phyloP scores from a whole-genome alignment of 2,888 invertebrate species.

The Trachelus iudaicus region DNA sequence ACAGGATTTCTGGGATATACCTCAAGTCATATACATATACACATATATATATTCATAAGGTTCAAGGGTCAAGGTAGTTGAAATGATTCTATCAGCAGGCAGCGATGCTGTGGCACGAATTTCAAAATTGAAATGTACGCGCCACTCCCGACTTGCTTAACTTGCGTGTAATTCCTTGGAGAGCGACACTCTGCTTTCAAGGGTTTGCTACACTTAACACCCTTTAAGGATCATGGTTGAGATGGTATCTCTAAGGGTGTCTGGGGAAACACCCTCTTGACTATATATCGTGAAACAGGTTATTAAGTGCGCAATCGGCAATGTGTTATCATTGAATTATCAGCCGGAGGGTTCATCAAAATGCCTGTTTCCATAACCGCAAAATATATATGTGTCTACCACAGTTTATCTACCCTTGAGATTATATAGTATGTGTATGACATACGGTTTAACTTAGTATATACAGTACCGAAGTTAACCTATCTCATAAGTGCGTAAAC shows the following conservation, averaged over 20 bases:
- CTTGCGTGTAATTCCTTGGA: conserved; percentile 18
- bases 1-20: not conserved
- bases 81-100: conserved; percentile 6
- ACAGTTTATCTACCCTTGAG: too few species aligned
- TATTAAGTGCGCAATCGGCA: conserved; percentile 14
- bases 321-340: not conserved
- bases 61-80: conserved; percentile 5
- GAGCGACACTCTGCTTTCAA: conserved; percentile 15
- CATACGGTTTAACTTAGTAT: too few species aligned
- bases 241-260: conserved; percentile 23
- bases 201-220: conserved; percentile 23
- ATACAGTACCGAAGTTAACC: too few species aligned
- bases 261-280: conserved; percentile 27
- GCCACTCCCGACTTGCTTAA: not conserved
- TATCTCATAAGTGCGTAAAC: too few species aligned
- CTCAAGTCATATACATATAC: not conserved
- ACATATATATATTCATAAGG: not conserved
- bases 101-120: conserved; percentile 1
- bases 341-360: not conserved
- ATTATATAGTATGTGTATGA: too few species aligned
- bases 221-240: conserved; percentile 9
- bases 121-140: not conserved
- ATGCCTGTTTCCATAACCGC: too few species aligned
- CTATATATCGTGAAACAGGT: conserved; percentile 27
- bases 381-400: too few species aligned